A percentile compares a stretch with the other conserved stretches of the same genome.
phyloP scores from a whole-genome alignment of 1,140 invertebrate genomes.

The Macrobrachium rosenbergii region DNA sequence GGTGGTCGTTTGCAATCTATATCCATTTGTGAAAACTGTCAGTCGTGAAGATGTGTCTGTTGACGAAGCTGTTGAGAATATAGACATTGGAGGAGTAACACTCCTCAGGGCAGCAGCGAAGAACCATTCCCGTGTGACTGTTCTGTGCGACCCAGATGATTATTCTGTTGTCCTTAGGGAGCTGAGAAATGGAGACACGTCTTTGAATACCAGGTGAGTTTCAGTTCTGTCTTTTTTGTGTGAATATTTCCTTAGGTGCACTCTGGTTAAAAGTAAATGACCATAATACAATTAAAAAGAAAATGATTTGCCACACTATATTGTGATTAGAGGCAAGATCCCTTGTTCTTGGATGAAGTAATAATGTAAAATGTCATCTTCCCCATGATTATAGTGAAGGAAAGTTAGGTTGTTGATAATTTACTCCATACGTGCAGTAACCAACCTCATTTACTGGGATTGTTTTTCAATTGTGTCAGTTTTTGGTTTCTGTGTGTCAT shows the following conservation, averaged over 20 bases:
- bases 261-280: background rate
- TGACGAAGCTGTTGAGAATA: slow-evolving; percentile 95
- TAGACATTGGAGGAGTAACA: slow-evolving; percentile 95
- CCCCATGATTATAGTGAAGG: no score
- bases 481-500: no score
- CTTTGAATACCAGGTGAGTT: slow-evolving; percentile 79
- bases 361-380: no score
- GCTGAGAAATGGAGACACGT: slow-evolving; percentile 79
- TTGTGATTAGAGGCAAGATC: no score
- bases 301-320: background rate
- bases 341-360: no score
- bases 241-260: slow-evolving; percentile 21
- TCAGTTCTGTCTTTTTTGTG: background rate
- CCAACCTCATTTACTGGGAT: no score
- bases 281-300: background rate
- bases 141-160: slow-evolving; percentile 93
- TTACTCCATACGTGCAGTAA: no score
- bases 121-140: slow-evolving; percentile 95
- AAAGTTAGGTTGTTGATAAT: no score
- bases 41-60: slow-evolving; percentile 85
- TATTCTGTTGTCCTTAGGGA: slow-evolving; percentile 84
- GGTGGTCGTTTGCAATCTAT: slow-evolving; percentile 94
- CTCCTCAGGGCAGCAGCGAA: slow-evolving; percentile 95
- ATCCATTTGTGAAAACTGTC: slow-evolving; percentile 94
- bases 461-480: no score